Percentiles rank a stretch among this genome's conserved stretches.
Conservation (phyloP, 2,113 vertebrate genomes). For the cattle (Bos taurus) region ARS-UCD2.0 NC_037329.1:93208001-93208500, state of each 20-base stretch:
- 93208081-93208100: neutral
- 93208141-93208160: neutral
- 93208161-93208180: neutral
- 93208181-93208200: constrained; percentile 1
- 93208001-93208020: neutral
- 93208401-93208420: constrained; percentile 17
- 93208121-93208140: constrained; percentile 18
- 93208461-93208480: constrained; percentile 38
- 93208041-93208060: neutral
- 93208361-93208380: constrained; percentile 13
- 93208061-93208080: neutral
- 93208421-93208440: neutral
- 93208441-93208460: neutral
- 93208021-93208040: neutral
- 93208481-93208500: neutral
- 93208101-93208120: neutral
- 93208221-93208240: neutral
- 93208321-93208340: constrained; percentile 35
- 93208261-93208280: neutral
- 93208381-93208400: neutral
- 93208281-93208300: neutral
- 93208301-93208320: neutral
- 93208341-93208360: neutral
- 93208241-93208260: constrained; percentile 22
- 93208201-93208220: constrained; percentile 12